Percentiles rank a stretch among this genome's conserved stretches.
Conservation (phyloP, 2,888 invertebrate genomes). For the Prenolepis imparis region DNA sequence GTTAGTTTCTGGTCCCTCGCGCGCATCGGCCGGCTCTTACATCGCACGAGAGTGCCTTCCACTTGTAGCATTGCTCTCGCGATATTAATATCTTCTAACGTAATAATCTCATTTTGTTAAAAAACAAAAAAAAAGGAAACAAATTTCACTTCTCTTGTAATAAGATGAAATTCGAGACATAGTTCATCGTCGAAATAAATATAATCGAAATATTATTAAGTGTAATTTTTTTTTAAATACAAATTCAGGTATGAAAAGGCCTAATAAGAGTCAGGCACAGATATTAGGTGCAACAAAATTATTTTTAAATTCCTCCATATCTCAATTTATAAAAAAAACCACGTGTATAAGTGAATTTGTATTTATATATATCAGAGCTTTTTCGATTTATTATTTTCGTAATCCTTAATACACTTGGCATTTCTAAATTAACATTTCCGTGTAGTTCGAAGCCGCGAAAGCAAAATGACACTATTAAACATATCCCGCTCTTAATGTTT, state of each 20-base stretch:
- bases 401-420: too few relatives aligned
- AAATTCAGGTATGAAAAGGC: too few relatives aligned
- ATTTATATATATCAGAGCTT: too few relatives aligned
- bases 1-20: not conserved
- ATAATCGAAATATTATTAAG: not conserved
- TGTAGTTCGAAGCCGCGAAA: not conserved
- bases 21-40: not conserved
- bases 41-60: not conserved
- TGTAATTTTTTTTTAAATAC: not conserved
- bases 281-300: too few relatives aligned
- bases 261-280: too few relatives aligned
- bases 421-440: not conserved
- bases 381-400: too few relatives aligned
- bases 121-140: not conserved
- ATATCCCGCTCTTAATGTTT: slow-evolving; percentile 16
- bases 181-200: not conserved
- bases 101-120: not conserved
- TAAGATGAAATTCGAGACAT: not conserved
- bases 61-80: not conserved
- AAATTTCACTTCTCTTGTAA: not conserved
- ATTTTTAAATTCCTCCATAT: too few relatives aligned
- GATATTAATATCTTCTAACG: not conserved
- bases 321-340: too few relatives aligned
- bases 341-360: too few relatives aligned
- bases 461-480: not conserved